Percentiles rank a stretch among this genome's conserved stretches.
phyloP scores from a whole-genome alignment of 2,113 vertebrate genomes.

The Larimichthys crocea region DNA sequence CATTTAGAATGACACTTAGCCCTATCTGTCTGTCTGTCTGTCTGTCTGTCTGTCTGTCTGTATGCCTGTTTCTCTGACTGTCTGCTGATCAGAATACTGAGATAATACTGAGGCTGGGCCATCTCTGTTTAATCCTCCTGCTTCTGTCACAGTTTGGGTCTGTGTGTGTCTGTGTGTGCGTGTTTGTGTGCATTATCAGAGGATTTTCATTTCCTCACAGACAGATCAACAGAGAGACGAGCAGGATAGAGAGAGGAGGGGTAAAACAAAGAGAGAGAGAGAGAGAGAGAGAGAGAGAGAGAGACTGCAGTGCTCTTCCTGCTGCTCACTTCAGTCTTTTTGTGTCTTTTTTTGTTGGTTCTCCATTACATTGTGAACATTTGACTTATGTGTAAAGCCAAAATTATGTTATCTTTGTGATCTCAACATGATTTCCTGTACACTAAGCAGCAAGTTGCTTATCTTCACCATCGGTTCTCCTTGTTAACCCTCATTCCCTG shows the following conservation, averaged over 20 bases:
- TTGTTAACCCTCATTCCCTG: not conserved
- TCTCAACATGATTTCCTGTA: not conserved
- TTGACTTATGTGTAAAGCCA: not conserved
- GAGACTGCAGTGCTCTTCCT: not conserved
- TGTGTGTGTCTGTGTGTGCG: constrained; percentile 7
- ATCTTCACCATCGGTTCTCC: not conserved
- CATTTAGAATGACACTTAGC: not conserved
- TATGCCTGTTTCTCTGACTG: not conserved
- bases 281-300: not conserved
- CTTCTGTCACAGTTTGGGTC: constrained; percentile 28
- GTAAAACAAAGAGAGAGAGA: not conserved
- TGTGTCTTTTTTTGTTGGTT: not conserved
- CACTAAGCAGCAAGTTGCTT: not conserved
- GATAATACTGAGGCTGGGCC: constrained; percentile 30
- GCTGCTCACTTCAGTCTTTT: not conserved
- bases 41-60: not conserved
- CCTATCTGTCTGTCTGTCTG: not conserved
- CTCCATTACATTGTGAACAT: not conserved
- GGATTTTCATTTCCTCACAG: constrained; percentile 57
- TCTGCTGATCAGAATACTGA: constrained; percentile 23
- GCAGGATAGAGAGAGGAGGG: not conserved
- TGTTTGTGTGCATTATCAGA: constrained; percentile 14
- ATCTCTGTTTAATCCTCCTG: constrained; percentile 48
- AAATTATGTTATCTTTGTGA: not conserved
- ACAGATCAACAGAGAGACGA: constrained; percentile 23